phyloP scores from a whole-genome alignment of 2,797 vertebrate genomes.

The Coregonus suidteri region DNA sequence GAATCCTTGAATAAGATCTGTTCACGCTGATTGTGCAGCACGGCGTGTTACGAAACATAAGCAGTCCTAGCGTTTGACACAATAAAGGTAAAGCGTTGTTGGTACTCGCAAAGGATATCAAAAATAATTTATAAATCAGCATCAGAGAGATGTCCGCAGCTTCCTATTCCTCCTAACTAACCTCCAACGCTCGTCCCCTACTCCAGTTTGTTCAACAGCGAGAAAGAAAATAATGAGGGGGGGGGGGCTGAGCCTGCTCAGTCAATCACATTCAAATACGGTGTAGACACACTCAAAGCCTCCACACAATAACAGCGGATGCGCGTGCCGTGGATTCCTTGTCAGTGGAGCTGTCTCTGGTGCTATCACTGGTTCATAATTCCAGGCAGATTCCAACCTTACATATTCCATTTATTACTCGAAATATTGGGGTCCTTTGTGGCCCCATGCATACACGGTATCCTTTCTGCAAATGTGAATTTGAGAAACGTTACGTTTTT shows the following conservation, averaged over 20 bases:
- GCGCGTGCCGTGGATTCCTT: conserved; percentile 4
- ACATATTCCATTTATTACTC: background rate
- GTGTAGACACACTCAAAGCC: conserved; percentile 22
- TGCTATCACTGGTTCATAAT: conserved; percentile 69
- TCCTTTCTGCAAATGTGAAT: conserved; percentile 2
- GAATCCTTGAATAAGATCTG: conserved; percentile 63
- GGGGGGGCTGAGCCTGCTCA: conserved; percentile 53
- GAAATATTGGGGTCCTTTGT: background rate
- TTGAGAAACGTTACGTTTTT: conserved; percentile 14
- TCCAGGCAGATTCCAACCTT: background rate
- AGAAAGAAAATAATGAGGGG: conserved; percentile 64
- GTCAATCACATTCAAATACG: conserved; percentile 50
- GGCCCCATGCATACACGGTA: background rate
- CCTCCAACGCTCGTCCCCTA: conserved; percentile 61
- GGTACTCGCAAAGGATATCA: conserved; percentile 18
- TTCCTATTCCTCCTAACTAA: conserved; percentile 43
- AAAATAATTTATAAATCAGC: conserved; percentile 50
- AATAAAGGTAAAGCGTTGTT: conserved; percentile 30
- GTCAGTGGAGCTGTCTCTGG: conserved; percentile 71
- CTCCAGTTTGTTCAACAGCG: conserved; percentile 58
- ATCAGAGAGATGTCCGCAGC: conserved; percentile 61
- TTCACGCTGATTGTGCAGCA: conserved; percentile 62
- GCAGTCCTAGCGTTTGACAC: conserved; percentile 18
- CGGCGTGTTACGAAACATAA: conserved; percentile 64
- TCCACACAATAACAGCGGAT: conserved; percentile 23